Evolutionary conservation across 2,113 vertebrate species (phyloP), one percentile per base, ranked within the genome.

Genomic region (Lepus americanus): DNA sequence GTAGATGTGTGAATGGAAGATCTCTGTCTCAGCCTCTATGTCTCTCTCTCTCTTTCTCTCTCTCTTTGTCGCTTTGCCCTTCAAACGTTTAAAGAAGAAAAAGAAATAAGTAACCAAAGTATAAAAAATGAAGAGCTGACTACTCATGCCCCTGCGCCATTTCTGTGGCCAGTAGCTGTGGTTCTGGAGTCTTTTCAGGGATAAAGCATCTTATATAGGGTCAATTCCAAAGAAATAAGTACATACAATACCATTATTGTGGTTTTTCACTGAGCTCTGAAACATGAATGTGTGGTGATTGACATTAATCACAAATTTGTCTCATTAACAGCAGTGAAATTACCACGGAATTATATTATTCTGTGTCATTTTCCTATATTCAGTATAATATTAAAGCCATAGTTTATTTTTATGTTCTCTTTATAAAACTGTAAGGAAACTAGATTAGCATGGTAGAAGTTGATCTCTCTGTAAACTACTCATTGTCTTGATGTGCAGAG

Each of bases 341-440:
- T 83, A 92, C 36, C 85, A 82, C 20, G 51, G 79, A 95, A 95
- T 91, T 87, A 9, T 69, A 87, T 95, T 84, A 76, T 20, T 59
- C 25, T 22, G 4, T 74, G 36, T 64, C 31, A 70, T 93, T 95
- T 97, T 94, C 49, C 77, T 93, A 53, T 59, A 87, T 20, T 19
- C 51, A 78, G 81, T 51, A 64, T 80, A 92, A 95, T 92, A 94
- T 19, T 94, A 73, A 78, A 95, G 33, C n/a, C 49, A 90, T 84
- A 77, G 53, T 77, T 94, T 92, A 87, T 89, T 94, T 96, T 95
- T 81, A 87, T 88, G 77, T 89, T 87, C 59, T 93, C 55, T 59
- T 82, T 86, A 70, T 39, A 90, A 63, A 90, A 53, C 70, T 96
- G 59, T 73, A 85, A 88, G 83, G 66, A 92, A 96, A 79, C 22